phyloP scores from a whole-genome alignment of 2,113 vertebrate species.

The Psophia crepitans region DNA sequence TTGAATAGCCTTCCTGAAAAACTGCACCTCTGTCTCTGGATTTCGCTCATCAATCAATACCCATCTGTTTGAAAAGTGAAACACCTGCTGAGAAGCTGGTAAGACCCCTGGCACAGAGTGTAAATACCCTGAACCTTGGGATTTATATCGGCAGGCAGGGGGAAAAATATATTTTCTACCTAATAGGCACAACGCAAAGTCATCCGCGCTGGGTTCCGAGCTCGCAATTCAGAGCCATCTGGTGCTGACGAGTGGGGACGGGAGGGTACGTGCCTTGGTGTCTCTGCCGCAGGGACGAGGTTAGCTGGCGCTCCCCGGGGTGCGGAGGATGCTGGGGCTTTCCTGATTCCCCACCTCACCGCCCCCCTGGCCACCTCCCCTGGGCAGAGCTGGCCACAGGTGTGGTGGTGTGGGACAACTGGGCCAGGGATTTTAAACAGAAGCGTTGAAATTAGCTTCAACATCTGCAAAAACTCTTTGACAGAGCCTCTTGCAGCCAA shows the following conservation, averaged over 20 bases:
- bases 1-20: constrained; percentile 23
- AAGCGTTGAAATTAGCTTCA: constrained; percentile 24
- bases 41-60: constrained; percentile 19
- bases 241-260: not conserved
- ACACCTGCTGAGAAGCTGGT: not conserved
- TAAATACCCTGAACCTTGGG: not conserved
- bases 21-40: not conserved
- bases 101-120: not conserved
- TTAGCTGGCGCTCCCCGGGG: not conserved
- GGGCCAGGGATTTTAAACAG: not conserved
- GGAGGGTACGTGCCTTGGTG: not conserved
- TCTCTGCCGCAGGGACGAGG: rapidly evolving
- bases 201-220: not conserved
- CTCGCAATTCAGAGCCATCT: not conserved
- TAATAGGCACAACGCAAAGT: not conserved
- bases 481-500: constrained; percentile 24
- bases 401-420: not conserved
- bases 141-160: not conserved
- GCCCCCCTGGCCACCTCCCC: rapidly evolving
- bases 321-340: not conserved
- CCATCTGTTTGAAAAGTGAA: constrained; percentile 30
- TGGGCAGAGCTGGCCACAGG: not conserved
- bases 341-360: too few species aligned
- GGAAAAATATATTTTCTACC: not conserved
- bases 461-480: constrained; percentile 31